phyloP scores from a whole-genome alignment of 2,797 vertebrate species.

The Tragelaphus oryx region DNA sequence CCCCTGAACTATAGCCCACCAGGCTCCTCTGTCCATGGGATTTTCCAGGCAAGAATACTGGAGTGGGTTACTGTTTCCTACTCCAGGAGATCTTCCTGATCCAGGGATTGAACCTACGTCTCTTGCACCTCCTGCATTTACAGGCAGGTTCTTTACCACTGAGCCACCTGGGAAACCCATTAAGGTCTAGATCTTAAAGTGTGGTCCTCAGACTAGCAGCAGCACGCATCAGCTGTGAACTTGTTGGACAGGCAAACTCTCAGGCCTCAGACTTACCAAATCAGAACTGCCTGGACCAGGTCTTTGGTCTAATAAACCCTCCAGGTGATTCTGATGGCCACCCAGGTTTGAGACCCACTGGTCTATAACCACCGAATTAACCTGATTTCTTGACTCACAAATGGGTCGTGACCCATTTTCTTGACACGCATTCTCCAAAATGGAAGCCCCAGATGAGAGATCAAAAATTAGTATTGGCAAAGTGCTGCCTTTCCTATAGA shows the following conservation, averaged over 20 bases:
- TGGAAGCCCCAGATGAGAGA: neutral
- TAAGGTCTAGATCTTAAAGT: neutral
- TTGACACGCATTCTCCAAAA: neutral
- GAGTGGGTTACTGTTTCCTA: neutral
- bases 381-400: neutral
- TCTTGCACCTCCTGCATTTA: neutral
- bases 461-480: neutral
- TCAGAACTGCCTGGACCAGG: neutral
- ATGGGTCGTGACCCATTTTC: neutral
- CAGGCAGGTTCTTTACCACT: neutral
- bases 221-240: neutral
- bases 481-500: neutral
- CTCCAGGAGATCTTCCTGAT: neutral
- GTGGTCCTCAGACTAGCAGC: neutral
- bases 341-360: neutral
- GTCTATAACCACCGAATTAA: neutral
- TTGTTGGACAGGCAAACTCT: neutral
- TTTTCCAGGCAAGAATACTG: neutral
- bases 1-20: neutral
- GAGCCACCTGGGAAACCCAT: neutral
- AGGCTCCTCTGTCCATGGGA: neutral
- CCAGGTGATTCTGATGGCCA: neutral
- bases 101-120: neutral
- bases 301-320: neutral
- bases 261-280: neutral